Percentiles rank a stretch among this genome's conserved stretches.
Evolutionary conservation across 64 coral and sea anemone genomes (phyloP).

Genomic region (Exaiptasia diaphana): DNA sequence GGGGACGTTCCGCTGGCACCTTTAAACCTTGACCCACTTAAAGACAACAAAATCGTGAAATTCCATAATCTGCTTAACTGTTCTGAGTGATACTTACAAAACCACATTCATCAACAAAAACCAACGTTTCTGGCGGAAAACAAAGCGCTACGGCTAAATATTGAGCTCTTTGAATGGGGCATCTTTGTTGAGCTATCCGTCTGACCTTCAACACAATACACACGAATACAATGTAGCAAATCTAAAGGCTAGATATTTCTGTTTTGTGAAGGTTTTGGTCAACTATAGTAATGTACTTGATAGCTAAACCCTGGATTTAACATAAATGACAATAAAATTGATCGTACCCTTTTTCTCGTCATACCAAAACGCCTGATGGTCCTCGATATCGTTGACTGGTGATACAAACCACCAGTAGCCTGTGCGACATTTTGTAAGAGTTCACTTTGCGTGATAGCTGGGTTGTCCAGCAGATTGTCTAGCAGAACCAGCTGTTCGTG

Average conservation of each 20-base stretch:
- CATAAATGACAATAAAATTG: too few species aligned
- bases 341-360: background rate
- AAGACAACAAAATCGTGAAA: too few species aligned
- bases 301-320: background rate
- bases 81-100: background rate
- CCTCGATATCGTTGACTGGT: background rate
- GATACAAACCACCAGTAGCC: background rate
- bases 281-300: background rate
- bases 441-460: background rate
- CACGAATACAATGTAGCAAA: background rate
- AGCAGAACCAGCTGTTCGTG: background rate
- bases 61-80: too few species aligned
- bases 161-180: background rate
- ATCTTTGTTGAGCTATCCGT: background rate
- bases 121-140: background rate
- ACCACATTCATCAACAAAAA: background rate
- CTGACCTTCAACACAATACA: background rate
- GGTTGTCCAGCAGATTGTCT: background rate
- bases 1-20: too few species aligned
- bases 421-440: background rate
- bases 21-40: too few species aligned
- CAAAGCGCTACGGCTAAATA: background rate
- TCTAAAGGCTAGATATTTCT: background rate
- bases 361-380: background rate
- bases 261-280: background rate